These are phyloP conservation scores for Alloplasta piceator DNA, from an alignment of 2,888 invertebrate genomes.

Conservation along the genomic window DNA sequence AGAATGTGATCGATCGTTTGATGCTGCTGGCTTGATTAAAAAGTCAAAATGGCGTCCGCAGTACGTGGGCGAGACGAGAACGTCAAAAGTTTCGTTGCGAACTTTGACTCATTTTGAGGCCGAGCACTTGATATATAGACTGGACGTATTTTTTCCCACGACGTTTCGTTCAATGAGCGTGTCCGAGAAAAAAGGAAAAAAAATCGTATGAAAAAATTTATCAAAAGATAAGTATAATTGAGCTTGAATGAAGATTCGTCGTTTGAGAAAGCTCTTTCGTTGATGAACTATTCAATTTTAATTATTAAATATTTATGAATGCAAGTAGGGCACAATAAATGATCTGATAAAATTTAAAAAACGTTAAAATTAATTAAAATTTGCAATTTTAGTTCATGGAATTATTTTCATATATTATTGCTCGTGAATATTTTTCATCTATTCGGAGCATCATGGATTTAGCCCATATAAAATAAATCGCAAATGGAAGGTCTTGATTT, in stretches of 20 bases:
- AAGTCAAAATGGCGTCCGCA: slow-evolving; percentile 21
- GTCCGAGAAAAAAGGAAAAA: too few species aligned
- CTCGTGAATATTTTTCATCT: too few species aligned
- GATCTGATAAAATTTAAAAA: too few species aligned
- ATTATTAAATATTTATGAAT: background rate
- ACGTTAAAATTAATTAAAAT: too few species aligned
- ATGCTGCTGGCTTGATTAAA: slow-evolving; percentile 46
- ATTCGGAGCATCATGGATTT: too few species aligned
- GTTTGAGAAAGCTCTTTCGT: background rate
- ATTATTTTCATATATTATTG: too few species aligned
- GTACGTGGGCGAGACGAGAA: slow-evolving; percentile 10
- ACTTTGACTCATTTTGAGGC: background rate
- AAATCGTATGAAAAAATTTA: background rate
- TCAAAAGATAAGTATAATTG: slow-evolving; percentile 1
- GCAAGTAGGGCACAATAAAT: background rate
- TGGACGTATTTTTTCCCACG: background rate
- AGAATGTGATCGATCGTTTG: slow-evolving; percentile 54
- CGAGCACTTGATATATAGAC: background rate
- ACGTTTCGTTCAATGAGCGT: background rate
- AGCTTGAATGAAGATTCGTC: background rate
- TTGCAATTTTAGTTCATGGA: too few species aligned
- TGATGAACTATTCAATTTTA: background rate
- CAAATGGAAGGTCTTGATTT: too few species aligned
- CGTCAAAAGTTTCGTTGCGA: slow-evolving; percentile 22
- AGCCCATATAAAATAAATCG: too few species aligned